Percentiles rank a stretch among this genome's conserved stretches.
Evolutionary conservation across 37 sponge, comb jelly and placozoan genomes (phyloP).

Genomic region (Amphimedon queenslandica): DNA sequence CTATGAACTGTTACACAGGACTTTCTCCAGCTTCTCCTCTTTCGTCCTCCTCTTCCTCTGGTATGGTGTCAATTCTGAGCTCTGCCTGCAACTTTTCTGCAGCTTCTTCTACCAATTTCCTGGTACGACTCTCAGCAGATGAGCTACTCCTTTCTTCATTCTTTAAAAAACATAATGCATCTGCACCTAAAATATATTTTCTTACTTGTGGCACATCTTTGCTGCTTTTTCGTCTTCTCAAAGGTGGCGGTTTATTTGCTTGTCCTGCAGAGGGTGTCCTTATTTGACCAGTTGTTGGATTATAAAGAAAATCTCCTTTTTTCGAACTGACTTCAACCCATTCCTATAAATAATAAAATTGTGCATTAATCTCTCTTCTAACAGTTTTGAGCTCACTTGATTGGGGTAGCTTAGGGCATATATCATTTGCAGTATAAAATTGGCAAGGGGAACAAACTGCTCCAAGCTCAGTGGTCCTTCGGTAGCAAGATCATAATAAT

Average conservation of each 20-base stretch:
- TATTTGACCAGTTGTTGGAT: conserved; percentile 61
- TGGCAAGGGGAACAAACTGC: conserved; percentile 54
- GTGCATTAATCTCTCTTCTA: no score
- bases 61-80: conserved; percentile 11
- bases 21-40: not conserved
- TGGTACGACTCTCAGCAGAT: not conserved
- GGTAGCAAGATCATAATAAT: not conserved
- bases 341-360: conserved; percentile 12
- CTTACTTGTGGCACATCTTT: no score
- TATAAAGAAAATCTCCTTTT: conserved; percentile 66
- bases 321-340: conserved; percentile 72
- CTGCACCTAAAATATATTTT: no score
- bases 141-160: not conserved
- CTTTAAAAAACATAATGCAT: no score
- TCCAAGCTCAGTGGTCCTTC: conserved; percentile 48
- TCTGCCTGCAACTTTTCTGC: not conserved
- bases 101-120: not conserved
- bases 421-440: conserved; percentile 59
- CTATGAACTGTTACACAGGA: no score
- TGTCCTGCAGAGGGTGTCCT: conserved; percentile 4
- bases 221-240: no score
- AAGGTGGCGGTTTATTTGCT: no score
- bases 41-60: conserved; percentile 22
- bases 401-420: conserved; percentile 58
- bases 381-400: conserved; percentile 32